phyloP scores from a whole-genome alignment of 2,113 vertebrate species.

The human region GRCh38 chr4:58686501-58687000 shows the following conservation, averaged over 20 bases:
- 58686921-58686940: not conserved
- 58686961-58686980: not conserved
- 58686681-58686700: rapidly evolving
- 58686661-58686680: no score
- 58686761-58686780: not conserved
- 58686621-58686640: no score
- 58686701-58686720: not conserved
- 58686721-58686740: not conserved
- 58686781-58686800: not conserved
- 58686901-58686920: not conserved
- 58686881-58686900: not conserved
- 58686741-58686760: not conserved
- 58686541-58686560: no score
- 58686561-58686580: no score
- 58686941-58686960: not conserved
- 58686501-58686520: no score
- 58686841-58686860: not conserved
- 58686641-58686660: no score
- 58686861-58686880: not conserved
- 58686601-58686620: no score
- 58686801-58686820: not conserved
- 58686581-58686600: no score
- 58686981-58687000: not conserved
- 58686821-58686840: not conserved
- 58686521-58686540: no score